Evolutionary conservation across 2,797 vertebrate species (phyloP), one percentile per base, ranked within the genome.

Genomic region (Hyperoplus immaculatus): DNA sequence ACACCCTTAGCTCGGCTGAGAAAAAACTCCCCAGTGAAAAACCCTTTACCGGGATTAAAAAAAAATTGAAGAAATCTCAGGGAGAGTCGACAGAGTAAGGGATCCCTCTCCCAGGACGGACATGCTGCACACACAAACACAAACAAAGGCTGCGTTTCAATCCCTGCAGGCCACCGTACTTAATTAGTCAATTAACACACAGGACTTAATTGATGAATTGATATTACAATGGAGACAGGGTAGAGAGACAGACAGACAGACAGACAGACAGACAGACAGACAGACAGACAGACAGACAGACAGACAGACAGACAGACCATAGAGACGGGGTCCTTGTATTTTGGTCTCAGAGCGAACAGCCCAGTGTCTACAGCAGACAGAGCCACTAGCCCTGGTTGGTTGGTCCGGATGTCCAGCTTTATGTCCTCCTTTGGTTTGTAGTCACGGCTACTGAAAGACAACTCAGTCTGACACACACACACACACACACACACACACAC

Each of bases 301-400:
- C 66, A 6, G 38, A 73, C 72, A 0, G 78, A 53, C 49, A 18
- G 59, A 0, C 8, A 92, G 92, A 99, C 98, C 93, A 51, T 96
- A 87, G 94, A 75, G 78, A 97, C 59, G 0, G 96, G 87, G 68
- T 91, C 95, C 69, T 72, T 93, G 83, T 82, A 86, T 21, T 71
- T 90, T 58, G 81, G 88, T 14, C 92, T 86, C 2, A 98, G 89
- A 42, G 85, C 85, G 57, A 96, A 97, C 16, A 98, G 8, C 36
- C 95, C 96, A 0, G 90, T 87, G 92, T 99, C 98, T 6, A 97
- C 49, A 0, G 96, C 94, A 0, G 96, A 94, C 58, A 99, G 77
- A 0, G 97, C 97, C 59, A 99, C 94, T 38, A 96, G 92, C 0
- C 97, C 95, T 3, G 49, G 84, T 16, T 87, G 84, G 36, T 92